Conservation (phyloP, 2,113 vertebrate genomes). For the Sorex fumeus region DNA sequence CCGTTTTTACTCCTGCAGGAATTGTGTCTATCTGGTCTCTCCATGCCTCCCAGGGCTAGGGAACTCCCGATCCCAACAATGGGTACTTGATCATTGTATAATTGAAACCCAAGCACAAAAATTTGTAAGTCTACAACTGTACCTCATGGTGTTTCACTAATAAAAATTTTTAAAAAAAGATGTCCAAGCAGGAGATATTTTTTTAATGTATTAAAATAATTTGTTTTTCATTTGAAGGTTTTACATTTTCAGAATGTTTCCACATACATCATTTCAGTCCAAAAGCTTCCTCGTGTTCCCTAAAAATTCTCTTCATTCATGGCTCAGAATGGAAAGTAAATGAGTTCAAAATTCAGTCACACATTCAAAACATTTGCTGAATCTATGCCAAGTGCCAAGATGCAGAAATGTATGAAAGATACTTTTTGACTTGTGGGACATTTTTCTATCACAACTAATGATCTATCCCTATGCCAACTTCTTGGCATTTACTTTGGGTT, state of each 20-base stretch:
- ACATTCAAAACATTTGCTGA: conserved; percentile 24
- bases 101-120: too few species aligned
- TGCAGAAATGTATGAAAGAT: conserved; percentile 19
- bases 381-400: conserved; percentile 44
- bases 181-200: too few species aligned
- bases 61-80: too few species aligned
- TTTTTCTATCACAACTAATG: neutral
- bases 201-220: neutral
- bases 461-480: conserved; percentile 20
- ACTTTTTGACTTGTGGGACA: neutral
- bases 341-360: conserved; percentile 27
- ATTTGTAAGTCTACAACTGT: too few species aligned
- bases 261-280: conserved; percentile 9
- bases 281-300: conserved; percentile 23
- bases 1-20: too few species aligned
- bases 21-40: too few species aligned
- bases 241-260: conserved; percentile 52
- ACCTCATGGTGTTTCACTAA: too few species aligned
- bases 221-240: neutral
- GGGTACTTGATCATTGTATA: too few species aligned
- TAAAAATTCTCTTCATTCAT: conserved; percentile 49
- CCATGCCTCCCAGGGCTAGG: too few species aligned
- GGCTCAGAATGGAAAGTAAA: conserved; percentile 43
- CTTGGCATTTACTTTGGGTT: neutral
- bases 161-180: too few species aligned